Conservation (phyloP, 2,888 invertebrate genomes). For the Pogonocherus hispidulus region DNA sequence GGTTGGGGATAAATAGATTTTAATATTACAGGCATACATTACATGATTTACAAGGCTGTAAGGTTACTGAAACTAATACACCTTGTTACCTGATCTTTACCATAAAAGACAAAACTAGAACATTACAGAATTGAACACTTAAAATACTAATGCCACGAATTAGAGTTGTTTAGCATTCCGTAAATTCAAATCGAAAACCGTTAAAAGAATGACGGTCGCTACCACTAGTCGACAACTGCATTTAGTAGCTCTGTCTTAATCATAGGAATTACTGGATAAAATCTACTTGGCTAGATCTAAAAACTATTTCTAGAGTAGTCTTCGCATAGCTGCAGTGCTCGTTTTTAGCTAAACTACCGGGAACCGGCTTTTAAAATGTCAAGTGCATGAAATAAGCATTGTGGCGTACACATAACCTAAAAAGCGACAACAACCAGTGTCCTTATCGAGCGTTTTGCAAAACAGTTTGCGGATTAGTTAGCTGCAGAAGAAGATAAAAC, state of each 20-base stretch:
- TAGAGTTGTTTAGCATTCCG: background rate
- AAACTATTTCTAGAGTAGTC: constrained; percentile 25
- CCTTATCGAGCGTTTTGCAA: background rate
- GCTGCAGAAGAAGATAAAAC: constrained; percentile 9
- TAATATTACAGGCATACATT: background rate
- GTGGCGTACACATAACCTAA: constrained; percentile 42
- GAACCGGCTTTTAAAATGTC: constrained; percentile 41
- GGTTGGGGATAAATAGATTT: background rate
- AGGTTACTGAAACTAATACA: background rate
- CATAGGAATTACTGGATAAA: constrained; percentile 10
- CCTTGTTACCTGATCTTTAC: background rate
- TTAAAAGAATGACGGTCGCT: background rate
- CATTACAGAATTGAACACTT: background rate
- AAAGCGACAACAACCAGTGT: constrained; percentile 8
- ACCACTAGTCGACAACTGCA: background rate
- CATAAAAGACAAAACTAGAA: background rate
- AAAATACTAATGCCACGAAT: background rate
- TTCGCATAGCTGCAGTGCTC: background rate
- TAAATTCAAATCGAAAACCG: background rate
- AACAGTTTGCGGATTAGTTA: background rate
- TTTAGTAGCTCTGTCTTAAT: constrained; percentile 3
- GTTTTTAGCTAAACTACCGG: constrained; percentile 18
- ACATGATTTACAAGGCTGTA: background rate
- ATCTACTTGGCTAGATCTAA: constrained; percentile 6
- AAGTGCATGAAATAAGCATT: constrained; percentile 46